Evolutionary conservation across 2,113 vertebrate species (phyloP).

Genomic region (Sphyrna mokarran): DNA sequence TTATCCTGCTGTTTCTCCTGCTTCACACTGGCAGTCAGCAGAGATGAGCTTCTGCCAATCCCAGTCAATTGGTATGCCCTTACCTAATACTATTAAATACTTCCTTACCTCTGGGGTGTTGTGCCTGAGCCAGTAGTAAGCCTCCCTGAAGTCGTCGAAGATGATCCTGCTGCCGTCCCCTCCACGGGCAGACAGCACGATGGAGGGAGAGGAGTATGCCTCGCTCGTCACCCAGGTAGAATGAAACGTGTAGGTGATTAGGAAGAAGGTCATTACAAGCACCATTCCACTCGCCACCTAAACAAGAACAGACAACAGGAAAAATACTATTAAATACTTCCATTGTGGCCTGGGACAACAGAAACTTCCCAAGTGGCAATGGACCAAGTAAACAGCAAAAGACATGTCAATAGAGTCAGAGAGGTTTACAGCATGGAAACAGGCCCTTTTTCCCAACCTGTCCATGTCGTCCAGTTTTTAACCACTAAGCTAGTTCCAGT

Average conservation of each 20-base stretch:
- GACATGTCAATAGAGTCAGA: too few relatives aligned
- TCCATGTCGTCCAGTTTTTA: too few relatives aligned
- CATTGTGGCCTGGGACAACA: background rate
- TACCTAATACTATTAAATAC: too few relatives aligned
- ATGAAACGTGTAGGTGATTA: slow-evolving; percentile 97
- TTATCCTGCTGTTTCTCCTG: background rate
- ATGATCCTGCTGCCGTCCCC: slow-evolving; percentile 95
- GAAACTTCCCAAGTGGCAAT: too few relatives aligned
- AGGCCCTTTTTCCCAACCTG: too few relatives aligned
- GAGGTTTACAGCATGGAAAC: too few relatives aligned
- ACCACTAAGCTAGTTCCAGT: too few relatives aligned
- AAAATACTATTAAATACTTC: background rate
- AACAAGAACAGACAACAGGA: background rate
- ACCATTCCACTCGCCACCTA: slow-evolving; percentile 99
- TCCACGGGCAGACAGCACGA: slow-evolving; percentile 84
- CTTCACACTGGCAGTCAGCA: background rate
- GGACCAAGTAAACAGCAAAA: background rate
- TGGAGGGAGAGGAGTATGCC: slow-evolving; percentile 95
- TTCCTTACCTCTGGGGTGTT: slow-evolving; percentile 89
- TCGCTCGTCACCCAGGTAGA: slow-evolving; percentile 99
- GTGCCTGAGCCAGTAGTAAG: slow-evolving; percentile 96
- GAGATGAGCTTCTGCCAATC: background rate
- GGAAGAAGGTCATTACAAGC: slow-evolving; percentile 95
- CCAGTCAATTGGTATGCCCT: background rate
- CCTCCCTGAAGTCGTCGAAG: slow-evolving; percentile 96